Evolutionary conservation across 1,140 invertebrate genomes (phyloP), one percentile per base, ranked within the genome.

Genomic region (Orchesella cincta): DNA sequence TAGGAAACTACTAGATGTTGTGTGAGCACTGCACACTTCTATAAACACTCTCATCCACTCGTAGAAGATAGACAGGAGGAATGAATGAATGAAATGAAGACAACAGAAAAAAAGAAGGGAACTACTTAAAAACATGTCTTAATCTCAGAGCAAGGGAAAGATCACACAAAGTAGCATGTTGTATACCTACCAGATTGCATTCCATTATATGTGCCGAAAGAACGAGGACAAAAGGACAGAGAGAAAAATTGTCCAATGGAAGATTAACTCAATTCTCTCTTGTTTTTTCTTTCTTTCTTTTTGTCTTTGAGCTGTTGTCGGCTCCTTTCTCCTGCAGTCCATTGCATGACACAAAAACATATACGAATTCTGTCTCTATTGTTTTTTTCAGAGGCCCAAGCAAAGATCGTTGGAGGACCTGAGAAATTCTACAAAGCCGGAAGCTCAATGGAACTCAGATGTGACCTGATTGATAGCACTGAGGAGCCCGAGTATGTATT

Each of bases 391-490:
- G 94, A 94, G 85, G 93, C 93, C 1, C 90, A 90, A 83, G 93
- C 93, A 28, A 92, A 93, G 84, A 96, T 96, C 83, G 89, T 89
- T 26, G 94, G 94, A 8, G 91, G 92, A 67, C 87, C 90, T 64
- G 93, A 95, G 84, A 93, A 94, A 83, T 94, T 93, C 84, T 90
- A 95, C 75, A 93, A 94, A 82, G 92, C 92, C 54, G 93, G 93
- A 1, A 94, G 92, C 36, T 92, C 92, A 80, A 85, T 96, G 78
- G 89, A 92, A 74, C 87, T 96, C 35, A 90, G 92, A 72, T 96
- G 94, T 83, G 89, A 89, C 62, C 90, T 95, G 12, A 89, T 91
- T 81, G 90, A 93, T 79, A 93, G 92, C 67, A 94, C 93, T 1
- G 93, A 93, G 83, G 87, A 90, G 64, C 92, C 92, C 1, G 86